Base-by-base conservation (phyloP, 2,113 vertebrate species). In the Oostethus manadensis region DNA sequence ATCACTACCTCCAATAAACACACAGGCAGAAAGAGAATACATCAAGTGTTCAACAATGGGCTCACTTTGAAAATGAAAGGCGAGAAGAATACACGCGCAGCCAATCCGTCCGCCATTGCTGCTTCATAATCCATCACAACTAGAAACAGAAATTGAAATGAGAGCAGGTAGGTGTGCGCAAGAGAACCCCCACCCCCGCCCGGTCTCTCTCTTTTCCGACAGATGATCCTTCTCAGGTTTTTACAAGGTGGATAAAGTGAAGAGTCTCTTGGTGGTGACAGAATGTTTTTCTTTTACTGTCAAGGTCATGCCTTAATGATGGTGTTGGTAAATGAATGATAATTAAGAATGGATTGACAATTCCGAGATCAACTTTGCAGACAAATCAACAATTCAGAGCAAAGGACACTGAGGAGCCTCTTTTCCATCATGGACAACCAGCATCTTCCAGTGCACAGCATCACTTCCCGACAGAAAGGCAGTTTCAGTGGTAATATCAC, bases 21-120 rank as follows among this genome's bases (percentile, higher is more conserved):
- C 73, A 79, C 80, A 66, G 74, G 76, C 81, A 86, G 79, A 87
- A 85, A 88, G 81, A 84, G 85, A 88, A 86, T 87, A 82, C 82
- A 88, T 87, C 84, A 86, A 83, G 78, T 81, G 86, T 88, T 88
- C 85, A 82, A 88, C 83, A 88, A 87, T 89, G 75, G n/a, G 79
- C 71, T 84, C 68, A 77, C 80, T 86, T 85, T 76, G 83, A 75
- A 82, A 85, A 68, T 71, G 56, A 69, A 51, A 58, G 70, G 59
- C 73, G 21, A 18, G 53, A 55, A 18, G 53, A 40, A 35, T 40
- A 55, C 21, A 35, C 18, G 49, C 66, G 62, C 65, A 60, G 67
- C 63, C 74, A 14, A 71, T 79, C 75, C 51, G 69, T 69, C 62
- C 40, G 51, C 76, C 76, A 76, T 73, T 79, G 70, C 70, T 80